Evolutionary conservation across 2,888 invertebrate species (phyloP).

Genomic region (Folsomia candida): DNA sequence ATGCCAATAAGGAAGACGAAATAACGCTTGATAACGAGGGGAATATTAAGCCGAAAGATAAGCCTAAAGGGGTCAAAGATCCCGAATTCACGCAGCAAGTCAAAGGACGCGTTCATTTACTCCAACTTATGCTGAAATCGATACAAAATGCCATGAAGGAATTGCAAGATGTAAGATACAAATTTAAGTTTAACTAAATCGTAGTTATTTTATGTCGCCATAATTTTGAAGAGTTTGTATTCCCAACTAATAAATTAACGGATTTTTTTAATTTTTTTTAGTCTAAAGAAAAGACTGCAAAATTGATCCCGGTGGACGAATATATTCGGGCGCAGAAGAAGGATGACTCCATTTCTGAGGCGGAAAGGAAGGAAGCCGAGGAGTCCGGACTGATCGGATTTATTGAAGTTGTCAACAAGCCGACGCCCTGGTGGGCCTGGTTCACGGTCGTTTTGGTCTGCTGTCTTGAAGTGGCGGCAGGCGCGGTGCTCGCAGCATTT

Average conservation of each 20-base stretch:
- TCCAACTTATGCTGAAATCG: background rate
- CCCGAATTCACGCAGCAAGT: background rate
- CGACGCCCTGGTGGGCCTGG: background rate
- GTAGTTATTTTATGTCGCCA: no score
- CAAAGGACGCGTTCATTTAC: background rate
- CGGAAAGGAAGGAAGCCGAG: background rate
- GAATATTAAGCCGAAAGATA: background rate
- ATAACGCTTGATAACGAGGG: background rate
- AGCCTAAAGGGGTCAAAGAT: background rate
- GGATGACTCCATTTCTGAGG: background rate
- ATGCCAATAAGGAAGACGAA: background rate
- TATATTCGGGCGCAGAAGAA: background rate
- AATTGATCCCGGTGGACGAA: background rate
- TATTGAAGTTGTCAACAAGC: background rate
- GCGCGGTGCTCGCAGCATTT: constrained; percentile 44
- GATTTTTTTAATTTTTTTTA: background rate
- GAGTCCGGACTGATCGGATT: background rate
- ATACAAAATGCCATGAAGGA: background rate
- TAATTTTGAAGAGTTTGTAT: background rate
- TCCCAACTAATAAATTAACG: no score
- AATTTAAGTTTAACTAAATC: no score
- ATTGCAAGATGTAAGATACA: background rate
- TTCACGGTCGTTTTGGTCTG: background rate
- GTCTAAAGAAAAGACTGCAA: background rate
- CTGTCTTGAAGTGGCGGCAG: constrained; percentile 54